These are phyloP conservation scores for Coregonus suidteri DNA, from an alignment of 2,797 vertebrate genomes.

Conservation along the genomic window DNA sequence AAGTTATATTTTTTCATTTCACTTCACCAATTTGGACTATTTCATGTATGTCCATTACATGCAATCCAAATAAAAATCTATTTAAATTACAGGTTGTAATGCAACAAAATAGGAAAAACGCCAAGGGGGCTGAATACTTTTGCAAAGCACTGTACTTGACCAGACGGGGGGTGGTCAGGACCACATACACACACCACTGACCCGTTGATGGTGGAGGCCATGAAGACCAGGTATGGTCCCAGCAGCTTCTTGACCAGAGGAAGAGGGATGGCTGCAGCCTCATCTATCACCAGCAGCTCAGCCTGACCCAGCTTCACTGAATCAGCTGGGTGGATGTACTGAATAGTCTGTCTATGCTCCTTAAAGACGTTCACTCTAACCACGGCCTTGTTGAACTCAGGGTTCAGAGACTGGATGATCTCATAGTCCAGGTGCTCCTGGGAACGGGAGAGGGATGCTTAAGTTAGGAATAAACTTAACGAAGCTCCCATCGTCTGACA, in stretches of 20 bases:
- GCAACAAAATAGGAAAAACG: too few species aligned
- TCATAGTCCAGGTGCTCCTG: constrained; percentile 98
- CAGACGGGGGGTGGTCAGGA: neutral
- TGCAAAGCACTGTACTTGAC: too few species aligned
- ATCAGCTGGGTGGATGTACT: constrained; percentile 96
- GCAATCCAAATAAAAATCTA: too few species aligned
- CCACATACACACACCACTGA: constrained; percentile 58
- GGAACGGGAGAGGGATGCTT: neutral
- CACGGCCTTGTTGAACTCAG: constrained; percentile 97
- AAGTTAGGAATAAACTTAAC: neutral
- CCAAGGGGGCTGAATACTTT: too few species aligned
- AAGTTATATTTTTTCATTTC: too few species aligned
- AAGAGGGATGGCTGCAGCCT: constrained; percentile 95
- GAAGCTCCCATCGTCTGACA: neutral
- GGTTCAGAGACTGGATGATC: constrained; percentile 97
- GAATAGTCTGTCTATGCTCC: constrained; percentile 95
- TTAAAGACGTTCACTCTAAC: constrained; percentile 96
- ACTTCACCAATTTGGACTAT: too few species aligned
- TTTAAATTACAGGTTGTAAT: too few species aligned
- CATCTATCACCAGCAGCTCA: constrained; percentile 94
- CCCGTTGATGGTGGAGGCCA: constrained; percentile 99
- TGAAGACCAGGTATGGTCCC: constrained; percentile 95
- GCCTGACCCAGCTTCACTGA: constrained; percentile 95
- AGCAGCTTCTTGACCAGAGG: constrained; percentile 93
- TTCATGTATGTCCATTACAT: too few species aligned